Evolutionary conservation across 2,888 invertebrate species (phyloP), one percentile per base, ranked within the genome.

Genomic region (Oligia latruncula): DNA sequence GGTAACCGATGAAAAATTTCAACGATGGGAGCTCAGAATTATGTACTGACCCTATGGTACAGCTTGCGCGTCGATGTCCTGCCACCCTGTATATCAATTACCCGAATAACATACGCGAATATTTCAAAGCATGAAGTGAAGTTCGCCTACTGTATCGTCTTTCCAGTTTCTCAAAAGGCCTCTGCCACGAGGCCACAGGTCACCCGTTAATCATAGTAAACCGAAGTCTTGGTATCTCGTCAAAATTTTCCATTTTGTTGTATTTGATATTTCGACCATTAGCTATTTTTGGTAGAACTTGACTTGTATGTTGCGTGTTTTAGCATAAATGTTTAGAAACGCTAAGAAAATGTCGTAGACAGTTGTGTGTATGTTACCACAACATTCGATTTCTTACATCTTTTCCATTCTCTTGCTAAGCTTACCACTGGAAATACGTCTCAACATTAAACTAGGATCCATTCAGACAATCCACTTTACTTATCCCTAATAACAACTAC

Each of bases 181-280:
- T 75, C 58, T 52, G 82, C 52, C 8, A 23, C 5, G 20, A 82
- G 29, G 29, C 4, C 58, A 74, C 46, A 43, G 76, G 40, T 75
- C 58, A 52, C 9, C 23, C 17, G 29, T 23, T 40, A 43, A 74
- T 74, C 58, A 73, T 15, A 58, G 46, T 64, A 15, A 17, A 40
- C 40, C 9, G 23, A 43, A 52, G 40, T 17, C 49, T 64, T 40
- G 8, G 20, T 13, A 40, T 23, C 52, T 65, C 17, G 9, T 46
- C 29, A 49, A 58, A 43, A 29, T 29, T 29, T 29, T 29, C 29
- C 29, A 29, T 29, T 49, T 46, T 64, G 43, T 15, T 15, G 29
- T 8, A 2, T 9, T 35, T 46, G 15, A 17, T 29, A 49, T 78
- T 60, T 68, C 2, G 0, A 40, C 23, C 9, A 29, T 20, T 15